Conservation (phyloP, 2,888 invertebrate genomes). For the Cetonia aurata region DNA sequence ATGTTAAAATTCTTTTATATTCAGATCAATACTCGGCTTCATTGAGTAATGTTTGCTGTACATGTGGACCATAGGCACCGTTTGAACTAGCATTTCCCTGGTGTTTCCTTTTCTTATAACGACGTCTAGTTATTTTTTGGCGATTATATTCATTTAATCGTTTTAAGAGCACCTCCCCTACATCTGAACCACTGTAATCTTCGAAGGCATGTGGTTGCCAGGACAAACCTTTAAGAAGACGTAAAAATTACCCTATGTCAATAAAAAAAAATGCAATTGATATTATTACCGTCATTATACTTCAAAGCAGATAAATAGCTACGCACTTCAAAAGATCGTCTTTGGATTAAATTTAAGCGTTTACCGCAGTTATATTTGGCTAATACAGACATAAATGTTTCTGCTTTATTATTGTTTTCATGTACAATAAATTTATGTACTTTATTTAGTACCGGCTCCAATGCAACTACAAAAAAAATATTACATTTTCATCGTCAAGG, state of each 20-base stretch:
- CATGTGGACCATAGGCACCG: slow-evolving; percentile 1
- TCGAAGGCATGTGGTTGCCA: slow-evolving; percentile 1
- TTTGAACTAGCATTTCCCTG: background rate
- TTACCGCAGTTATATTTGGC: too few relatives aligned
- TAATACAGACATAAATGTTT: slow-evolving; percentile 21
- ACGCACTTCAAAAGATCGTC: slow-evolving; percentile 21
- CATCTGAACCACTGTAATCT: background rate
- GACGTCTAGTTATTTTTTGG: background rate
- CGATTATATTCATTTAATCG: too few relatives aligned
- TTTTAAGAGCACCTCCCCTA: too few relatives aligned
- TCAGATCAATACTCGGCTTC: background rate
- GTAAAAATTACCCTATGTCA: background rate
- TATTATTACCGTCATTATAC: slow-evolving; percentile 19
- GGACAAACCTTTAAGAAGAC: slow-evolving; percentile 4
- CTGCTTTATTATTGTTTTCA: slow-evolving; percentile 15
- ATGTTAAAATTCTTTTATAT: slow-evolving; percentile 14
- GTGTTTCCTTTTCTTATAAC: background rate
- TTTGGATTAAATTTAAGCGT: too few relatives aligned
- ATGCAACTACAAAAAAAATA: background rate
- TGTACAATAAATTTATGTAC: slow-evolving; percentile 4
- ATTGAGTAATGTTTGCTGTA: background rate
- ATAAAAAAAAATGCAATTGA: background rate
- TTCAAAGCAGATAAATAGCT: slow-evolving; percentile 5
- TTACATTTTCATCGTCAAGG: too few relatives aligned
- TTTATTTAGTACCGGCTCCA: slow-evolving; percentile 1